Evolutionary conservation across 2,888 invertebrate genomes (phyloP).

Genomic region (Clitarchus hookeri): DNA sequence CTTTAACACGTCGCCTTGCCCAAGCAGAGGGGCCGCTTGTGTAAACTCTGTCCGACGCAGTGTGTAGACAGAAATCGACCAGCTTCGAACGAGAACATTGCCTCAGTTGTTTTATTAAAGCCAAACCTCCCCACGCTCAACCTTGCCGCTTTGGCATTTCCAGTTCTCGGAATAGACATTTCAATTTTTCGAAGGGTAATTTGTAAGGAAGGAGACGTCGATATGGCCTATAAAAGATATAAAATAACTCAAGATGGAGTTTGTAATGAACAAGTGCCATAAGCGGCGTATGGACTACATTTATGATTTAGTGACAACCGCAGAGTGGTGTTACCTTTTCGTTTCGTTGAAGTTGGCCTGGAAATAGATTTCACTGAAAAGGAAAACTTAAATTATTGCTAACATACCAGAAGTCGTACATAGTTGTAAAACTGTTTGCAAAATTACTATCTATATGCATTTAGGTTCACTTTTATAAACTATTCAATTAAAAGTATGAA

Average conservation of each 20-base stretch:
- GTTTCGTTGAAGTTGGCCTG: too few relatives aligned
- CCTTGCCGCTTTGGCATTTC: slow-evolving; percentile 8
- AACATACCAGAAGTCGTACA: too few relatives aligned
- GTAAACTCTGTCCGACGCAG: background rate
- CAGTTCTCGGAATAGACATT: background rate
- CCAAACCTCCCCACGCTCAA: background rate
- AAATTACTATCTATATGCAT: too few relatives aligned
- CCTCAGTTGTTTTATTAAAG: background rate
- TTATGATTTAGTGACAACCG: background rate
- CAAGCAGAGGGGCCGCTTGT: background rate
- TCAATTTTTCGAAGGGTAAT: background rate
- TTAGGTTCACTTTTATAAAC: too few relatives aligned
- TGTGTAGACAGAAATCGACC: background rate
- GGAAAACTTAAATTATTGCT: too few relatives aligned
- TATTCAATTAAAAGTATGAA: too few relatives aligned
- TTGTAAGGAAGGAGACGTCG: background rate
- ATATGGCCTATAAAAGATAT: background rate
- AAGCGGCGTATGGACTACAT: background rate
- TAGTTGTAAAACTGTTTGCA: too few relatives aligned
- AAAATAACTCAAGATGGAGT: background rate
- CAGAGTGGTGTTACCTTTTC: too few relatives aligned
- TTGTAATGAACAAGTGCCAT: background rate
- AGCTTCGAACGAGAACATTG: background rate
- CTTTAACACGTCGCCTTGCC: too few relatives aligned
- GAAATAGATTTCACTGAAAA: too few relatives aligned